phyloP scores from a whole-genome alignment of 2,113 vertebrate genomes.

The Oreochromis spilurus region DNA sequence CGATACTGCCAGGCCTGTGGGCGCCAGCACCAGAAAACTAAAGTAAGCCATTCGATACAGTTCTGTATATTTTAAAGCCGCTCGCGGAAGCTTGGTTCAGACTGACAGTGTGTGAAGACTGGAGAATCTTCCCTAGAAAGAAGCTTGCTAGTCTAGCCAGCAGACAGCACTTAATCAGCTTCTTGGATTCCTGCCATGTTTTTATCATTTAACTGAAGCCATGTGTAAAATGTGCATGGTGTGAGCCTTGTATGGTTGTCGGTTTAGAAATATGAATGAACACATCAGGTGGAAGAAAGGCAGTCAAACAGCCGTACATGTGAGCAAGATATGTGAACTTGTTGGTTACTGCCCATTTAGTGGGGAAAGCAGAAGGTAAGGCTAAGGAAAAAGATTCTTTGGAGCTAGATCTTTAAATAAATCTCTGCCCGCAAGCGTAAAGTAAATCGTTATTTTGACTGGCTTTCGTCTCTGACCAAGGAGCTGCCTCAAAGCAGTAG shows the following conservation, averaged over 20 bases:
- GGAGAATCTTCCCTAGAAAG: slow-evolving; percentile 18
- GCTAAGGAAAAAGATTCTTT: background rate
- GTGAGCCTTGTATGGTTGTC: slow-evolving; percentile 14
- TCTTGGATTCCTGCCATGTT: slow-evolving; percentile 36
- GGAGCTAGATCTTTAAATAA: background rate
- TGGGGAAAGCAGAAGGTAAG: background rate
- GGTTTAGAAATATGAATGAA: slow-evolving; percentile 7
- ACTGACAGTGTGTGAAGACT: slow-evolving; percentile 29
- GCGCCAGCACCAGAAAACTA: slow-evolving; percentile 91
- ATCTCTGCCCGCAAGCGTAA: background rate
- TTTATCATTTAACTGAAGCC: slow-evolving; percentile 35
- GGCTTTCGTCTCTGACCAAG: background rate
- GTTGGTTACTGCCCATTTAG: background rate
- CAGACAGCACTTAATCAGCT: slow-evolving; percentile 37
- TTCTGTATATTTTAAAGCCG: slow-evolving; percentile 16
- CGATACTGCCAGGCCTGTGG: slow-evolving; percentile 97
- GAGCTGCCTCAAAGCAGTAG: background rate
- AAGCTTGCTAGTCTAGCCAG: slow-evolving; percentile 4
- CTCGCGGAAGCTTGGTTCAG: slow-evolving; percentile 7
- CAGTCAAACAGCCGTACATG: background rate
- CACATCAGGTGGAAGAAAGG: background rate
- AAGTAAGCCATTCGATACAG: slow-evolving; percentile 75
- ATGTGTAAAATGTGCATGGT: slow-evolving; percentile 11
- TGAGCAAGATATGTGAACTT: background rate
- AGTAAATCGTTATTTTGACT: background rate